These are phyloP conservation scores for Subanguina moxae DNA, from an alignment of 1,140 invertebrate genomes.

Conservation along the genomic window DNA sequence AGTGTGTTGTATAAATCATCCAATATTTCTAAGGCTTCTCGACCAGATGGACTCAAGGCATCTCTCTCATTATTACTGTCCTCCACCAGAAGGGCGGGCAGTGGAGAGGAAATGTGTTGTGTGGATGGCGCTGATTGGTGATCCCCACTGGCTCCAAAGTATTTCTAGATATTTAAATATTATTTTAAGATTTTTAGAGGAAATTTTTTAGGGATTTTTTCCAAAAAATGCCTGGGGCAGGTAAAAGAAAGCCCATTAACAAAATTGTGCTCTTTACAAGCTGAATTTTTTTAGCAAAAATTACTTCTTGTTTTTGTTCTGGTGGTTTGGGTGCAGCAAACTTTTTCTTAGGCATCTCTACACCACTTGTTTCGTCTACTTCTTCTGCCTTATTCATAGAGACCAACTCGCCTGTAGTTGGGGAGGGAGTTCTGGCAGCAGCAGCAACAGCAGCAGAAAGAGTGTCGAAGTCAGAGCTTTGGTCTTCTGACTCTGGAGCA, in stretches of 20 bases:
- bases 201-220: no score
- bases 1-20: constrained; percentile 47
- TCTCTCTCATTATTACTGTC: background rate
- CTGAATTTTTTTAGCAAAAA: background rate
- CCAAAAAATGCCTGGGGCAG: no score
- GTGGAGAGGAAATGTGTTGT: background rate
- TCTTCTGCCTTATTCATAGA: background rate
- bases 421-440: background rate
- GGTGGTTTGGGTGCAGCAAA: constrained; percentile 36
- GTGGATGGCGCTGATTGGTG: background rate
- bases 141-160: constrained; percentile 15
- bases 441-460: background rate
- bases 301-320: background rate
- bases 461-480: constrained; percentile 18
- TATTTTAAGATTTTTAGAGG: no score
- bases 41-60: constrained; percentile 22
- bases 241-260: no score
- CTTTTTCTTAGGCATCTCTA: constrained; percentile 17
- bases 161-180: constrained; percentile 5
- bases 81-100: background rate
- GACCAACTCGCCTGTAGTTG: background rate
- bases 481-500: constrained; percentile 34
- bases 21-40: constrained; percentile 51
- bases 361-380: background rate
- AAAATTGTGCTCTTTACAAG: no score